phyloP scores from a whole-genome alignment of 1,140 invertebrate genomes.

The Wiebesia pumilae region DNA sequence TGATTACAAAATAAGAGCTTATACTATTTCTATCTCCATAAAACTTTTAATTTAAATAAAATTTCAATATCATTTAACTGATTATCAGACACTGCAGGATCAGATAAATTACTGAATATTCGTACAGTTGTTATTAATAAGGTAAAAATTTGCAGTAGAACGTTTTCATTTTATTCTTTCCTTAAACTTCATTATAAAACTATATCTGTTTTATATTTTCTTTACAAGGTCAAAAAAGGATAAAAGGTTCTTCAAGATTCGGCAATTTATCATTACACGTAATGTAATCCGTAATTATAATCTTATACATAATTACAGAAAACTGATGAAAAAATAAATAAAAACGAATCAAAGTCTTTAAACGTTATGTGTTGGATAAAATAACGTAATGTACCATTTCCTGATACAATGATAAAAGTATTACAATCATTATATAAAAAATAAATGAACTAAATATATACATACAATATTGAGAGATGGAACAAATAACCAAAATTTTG shows the following conservation, averaged over 20 bases:
- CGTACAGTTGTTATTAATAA: conserved; percentile 64
- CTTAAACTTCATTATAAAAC: conserved; percentile 19
- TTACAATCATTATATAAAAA: conserved; percentile 5
- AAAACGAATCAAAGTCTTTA: neutral
- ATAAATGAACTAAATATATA: neutral
- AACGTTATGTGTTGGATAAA: neutral
- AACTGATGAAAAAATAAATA: neutral
- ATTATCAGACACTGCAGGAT: neutral
- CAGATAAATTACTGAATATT: conserved; percentile 57
- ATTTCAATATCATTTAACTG: neutral
- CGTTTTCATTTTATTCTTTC: conserved; percentile 60
- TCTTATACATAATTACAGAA: neutral
- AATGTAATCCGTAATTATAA: neutral
- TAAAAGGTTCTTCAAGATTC: neutral
- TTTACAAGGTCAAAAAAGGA: neutral
- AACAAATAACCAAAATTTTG: conserved; percentile 34
- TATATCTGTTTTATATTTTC: neutral
- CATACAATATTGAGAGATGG: neutral
- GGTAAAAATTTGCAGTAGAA: conserved; percentile 76
- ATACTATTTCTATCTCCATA: neutral
- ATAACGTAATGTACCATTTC: neutral
- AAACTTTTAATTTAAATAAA: neutral
- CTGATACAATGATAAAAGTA: conserved; percentile 22
- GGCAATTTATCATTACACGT: neutral
- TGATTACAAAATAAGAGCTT: neutral